These are phyloP conservation scores for Oncorhynchus clarkii DNA, from an alignment of 2,113 vertebrate genomes.

Conservation along the genomic window DNA sequence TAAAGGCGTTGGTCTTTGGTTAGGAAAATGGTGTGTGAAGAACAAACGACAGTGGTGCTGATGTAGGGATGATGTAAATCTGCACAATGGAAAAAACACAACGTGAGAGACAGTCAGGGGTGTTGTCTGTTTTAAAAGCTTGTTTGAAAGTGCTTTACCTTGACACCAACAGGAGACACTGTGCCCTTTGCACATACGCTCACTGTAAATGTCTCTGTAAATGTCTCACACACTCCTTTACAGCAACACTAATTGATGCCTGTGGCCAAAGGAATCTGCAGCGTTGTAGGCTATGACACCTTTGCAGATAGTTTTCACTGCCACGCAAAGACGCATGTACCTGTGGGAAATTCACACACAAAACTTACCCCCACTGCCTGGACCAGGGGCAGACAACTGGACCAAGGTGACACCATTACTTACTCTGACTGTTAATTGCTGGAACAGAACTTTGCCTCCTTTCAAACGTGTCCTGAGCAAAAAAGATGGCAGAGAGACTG, in stretches of 20 bases:
- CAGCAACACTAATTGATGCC: conserved; percentile 60
- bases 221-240: conserved; percentile 44
- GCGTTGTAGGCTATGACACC: conserved; percentile 43
- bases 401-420: conserved; percentile 48
- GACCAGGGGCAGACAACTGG: conserved; percentile 49
- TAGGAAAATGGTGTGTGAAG: background rate
- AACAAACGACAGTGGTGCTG: background rate
- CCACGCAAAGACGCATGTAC: conserved; percentile 38
- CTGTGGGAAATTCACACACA: conserved; percentile 45
- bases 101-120: background rate
- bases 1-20: background rate
- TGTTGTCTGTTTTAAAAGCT: conserved; percentile 27
- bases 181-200: conserved; percentile 41
- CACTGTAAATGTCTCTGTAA: conserved; percentile 46
- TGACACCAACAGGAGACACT: conserved; percentile 29
- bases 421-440: conserved; percentile 39
- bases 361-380: conserved; percentile 29
- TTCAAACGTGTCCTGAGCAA: conserved; percentile 27
- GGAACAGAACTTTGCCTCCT: conserved; percentile 31
- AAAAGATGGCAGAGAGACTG: conserved; percentile 26
- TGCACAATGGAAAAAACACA: conserved; percentile 27
- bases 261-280: conserved; percentile 33
- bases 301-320: conserved; percentile 23
- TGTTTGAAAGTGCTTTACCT: conserved; percentile 36
- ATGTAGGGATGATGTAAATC: conserved; percentile 17